A percentile compares a stretch with the other conserved stretches of the same genome.
These are phyloP conservation scores for Drosophila meridionalis DNA, from an alignment of 2,888 invertebrate genomes.

Conservation along the genomic window DNA sequence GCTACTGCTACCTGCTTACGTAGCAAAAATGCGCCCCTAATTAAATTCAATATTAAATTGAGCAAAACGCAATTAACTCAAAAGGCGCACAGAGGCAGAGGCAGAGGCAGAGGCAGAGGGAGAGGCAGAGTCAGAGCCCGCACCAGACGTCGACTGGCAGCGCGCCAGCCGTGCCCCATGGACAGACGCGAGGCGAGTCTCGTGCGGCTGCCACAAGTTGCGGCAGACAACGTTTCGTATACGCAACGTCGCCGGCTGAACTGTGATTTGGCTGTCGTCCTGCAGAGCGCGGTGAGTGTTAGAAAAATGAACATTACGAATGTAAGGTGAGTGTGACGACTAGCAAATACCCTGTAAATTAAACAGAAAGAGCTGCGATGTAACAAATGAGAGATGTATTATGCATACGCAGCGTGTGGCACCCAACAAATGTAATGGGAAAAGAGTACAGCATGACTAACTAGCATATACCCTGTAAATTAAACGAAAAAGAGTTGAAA, in stretches of 20 bases:
- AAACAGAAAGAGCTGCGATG: not conserved
- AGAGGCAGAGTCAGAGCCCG: not conserved
- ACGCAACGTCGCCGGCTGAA: conserved; percentile 37
- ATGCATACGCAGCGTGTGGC: too few relatives aligned
- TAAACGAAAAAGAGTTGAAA: not conserved
- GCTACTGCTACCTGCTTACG: conserved; percentile 51
- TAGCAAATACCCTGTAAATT: not conserved
- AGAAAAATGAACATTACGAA: not conserved
- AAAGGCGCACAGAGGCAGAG: conserved; percentile 56
- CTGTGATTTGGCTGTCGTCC: conserved; percentile 38
- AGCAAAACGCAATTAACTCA: conserved; percentile 82
- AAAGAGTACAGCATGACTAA: too few relatives aligned
- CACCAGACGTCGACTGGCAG: conserved; percentile 24
- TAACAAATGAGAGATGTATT: too few relatives aligned
- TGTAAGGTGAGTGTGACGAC: not conserved
- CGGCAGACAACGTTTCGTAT: conserved; percentile 37
- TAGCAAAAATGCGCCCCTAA: conserved; percentile 77
- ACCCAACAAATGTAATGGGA: too few relatives aligned
- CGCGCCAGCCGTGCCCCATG: conserved; percentile 25
- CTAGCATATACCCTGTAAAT: too few relatives aligned
- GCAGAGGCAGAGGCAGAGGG: not conserved
- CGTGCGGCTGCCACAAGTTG: conserved; percentile 22
- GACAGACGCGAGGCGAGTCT: conserved; percentile 7
- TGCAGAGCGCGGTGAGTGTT: not conserved
- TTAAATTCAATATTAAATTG: conserved; percentile 83